Evolutionary conservation across 2,888 invertebrate genomes (phyloP).

Genomic region (Antheraea assamensis): DNA sequence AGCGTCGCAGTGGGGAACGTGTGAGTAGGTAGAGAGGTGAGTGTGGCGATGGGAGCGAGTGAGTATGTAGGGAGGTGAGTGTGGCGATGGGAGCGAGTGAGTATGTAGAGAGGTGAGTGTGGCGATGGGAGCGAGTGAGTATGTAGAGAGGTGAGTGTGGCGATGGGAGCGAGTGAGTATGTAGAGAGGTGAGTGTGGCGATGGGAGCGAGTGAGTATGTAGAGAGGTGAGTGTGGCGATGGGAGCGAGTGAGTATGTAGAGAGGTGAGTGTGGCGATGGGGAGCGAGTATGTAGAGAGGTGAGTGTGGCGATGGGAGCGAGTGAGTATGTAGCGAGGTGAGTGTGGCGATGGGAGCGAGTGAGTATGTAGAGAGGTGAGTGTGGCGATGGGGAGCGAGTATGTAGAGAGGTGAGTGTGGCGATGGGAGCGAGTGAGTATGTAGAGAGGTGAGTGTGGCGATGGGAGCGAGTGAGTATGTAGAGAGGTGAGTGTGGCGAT

Average conservation of each 20-base stretch:
- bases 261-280: not conserved
- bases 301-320: too few relatives aligned
- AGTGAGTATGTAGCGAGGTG: conserved; percentile 39
- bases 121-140: not conserved
- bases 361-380: conserved; percentile 23
- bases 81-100: not conserved
- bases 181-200: too few relatives aligned
- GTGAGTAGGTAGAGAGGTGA: not conserved
- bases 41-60: not conserved
- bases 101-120: too few relatives aligned
- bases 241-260: not conserved
- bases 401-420: not conserved
- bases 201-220: conserved; percentile 30
- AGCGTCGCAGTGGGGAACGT: not conserved
- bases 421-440: not conserved
- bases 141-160: not conserved
- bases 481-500: too few relatives aligned
- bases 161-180: not conserved
- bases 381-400: conserved; percentile 26
- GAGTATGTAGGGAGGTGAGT: not conserved
- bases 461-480: conserved; percentile 35
- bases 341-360: conserved; percentile 25
- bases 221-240: conserved; percentile 27
- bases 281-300: not conserved
- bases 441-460: conserved; percentile 32